These are phyloP conservation scores for Plectropomus leopardus DNA, from an alignment of 2,113 vertebrate species.

Conservation along the genomic window DNA sequence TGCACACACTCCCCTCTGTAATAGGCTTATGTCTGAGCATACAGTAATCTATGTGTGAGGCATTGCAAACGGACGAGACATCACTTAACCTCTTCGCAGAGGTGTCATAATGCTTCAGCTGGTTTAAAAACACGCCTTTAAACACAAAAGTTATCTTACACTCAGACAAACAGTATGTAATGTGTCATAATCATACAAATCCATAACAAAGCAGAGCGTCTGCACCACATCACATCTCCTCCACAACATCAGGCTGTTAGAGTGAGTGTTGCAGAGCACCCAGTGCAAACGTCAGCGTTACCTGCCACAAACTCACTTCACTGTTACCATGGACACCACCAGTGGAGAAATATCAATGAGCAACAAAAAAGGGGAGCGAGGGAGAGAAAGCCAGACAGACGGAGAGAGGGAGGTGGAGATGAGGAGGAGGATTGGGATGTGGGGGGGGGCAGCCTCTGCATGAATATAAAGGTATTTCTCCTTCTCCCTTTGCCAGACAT, in stretches of 20 bases:
- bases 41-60: slow-evolving; percentile 70
- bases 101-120: slow-evolving; percentile 66
- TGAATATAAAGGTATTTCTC: slow-evolving; percentile 67
- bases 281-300: slow-evolving; percentile 72
- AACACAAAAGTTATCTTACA: background rate
- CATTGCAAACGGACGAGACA: slow-evolving; percentile 63
- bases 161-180: background rate
- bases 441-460: slow-evolving; percentile 49
- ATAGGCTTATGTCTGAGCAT: slow-evolving; percentile 82
- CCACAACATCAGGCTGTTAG: background rate
- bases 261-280: slow-evolving; percentile 28
- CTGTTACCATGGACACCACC: slow-evolving; percentile 80
- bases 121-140: slow-evolving; percentile 29
- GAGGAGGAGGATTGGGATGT: slow-evolving; percentile 48
- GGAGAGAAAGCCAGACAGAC: slow-evolving; percentile 49
- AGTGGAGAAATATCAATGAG: slow-evolving; percentile 77
- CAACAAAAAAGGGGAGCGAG: slow-evolving; percentile 28
- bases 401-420: slow-evolving; percentile 31
- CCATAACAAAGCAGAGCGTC: background rate
- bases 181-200: background rate
- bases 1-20: slow-evolving; percentile 50
- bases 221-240: background rate
- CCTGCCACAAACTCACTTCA: slow-evolving; percentile 66
- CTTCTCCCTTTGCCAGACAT: slow-evolving; percentile 61
- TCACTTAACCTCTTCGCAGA: slow-evolving; percentile 63